Evolutionary conservation across 1,140 invertebrate genomes (phyloP), one percentile per base, ranked within the genome.

Genomic region (Halotydeus destructor): DNA sequence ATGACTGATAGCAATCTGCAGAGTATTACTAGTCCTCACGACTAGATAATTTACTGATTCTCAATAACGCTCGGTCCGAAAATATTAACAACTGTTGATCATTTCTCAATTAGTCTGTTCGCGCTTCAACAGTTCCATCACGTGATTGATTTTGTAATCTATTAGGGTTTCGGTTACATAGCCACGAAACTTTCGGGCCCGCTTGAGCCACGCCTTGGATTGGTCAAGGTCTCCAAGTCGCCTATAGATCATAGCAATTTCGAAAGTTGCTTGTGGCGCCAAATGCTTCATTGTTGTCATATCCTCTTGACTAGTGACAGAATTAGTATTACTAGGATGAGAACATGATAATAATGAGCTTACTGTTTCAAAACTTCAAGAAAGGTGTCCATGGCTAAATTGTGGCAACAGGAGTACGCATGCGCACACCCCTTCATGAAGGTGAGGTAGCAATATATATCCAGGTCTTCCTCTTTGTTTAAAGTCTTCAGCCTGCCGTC

Each of bases 141-240:
- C 31, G n/a, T 16, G 31, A 19, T 33, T 33, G 19, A 33, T 19
- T 5, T 19, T n/a, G 31, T 33, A 33, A 19, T n/a, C 19, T 5
- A 33, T 33, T 19, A 33, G 14, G n/a, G 31, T 16, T 33, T 33
- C 31, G 14, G 31, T 33, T 19, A 33, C n/a, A 19, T 33, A 33
- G 19, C 31, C 31, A 16, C 31, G 31, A 33, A 16, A 33, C 4
- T n/a, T n/a, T 35, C 77, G 85, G 4, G 81, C 79, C 50, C 78
- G 75, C 52, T 86, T 76, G 23, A 94, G 60, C 33, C 75, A 68
- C 14, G 67, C 58, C 37, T 75, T 69, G 3, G 83, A 79, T 43
- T 72, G 69, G 19, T 72, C 63, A 26, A 12, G 12, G 31, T 41
- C 16, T 21, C 28, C 27, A 19, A 41, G 12, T 21, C 16, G 9